Base-by-base conservation (phyloP, 2,113 vertebrate genomes). In the Esox niger region DNA sequence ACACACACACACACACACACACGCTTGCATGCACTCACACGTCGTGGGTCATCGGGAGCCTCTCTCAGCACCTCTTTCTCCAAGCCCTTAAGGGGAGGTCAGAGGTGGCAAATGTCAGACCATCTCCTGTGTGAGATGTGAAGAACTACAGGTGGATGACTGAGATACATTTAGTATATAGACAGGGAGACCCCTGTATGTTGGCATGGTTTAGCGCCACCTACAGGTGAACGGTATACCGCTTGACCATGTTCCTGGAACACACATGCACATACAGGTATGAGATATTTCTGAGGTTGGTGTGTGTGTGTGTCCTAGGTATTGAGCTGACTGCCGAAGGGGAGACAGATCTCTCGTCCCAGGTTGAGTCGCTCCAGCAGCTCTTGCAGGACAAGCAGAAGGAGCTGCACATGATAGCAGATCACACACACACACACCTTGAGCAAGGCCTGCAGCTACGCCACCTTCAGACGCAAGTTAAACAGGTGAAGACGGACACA, bases 351-450 rank as follows among this genome's bases (percentile, higher is more conserved):
- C 79, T 87, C 4, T 69, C 83, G 4, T 65, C 84, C 13, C 84
- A 87, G 82, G 84, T 88, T 66, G 88, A 89, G 63, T 87, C 86
- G 80, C 71, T 88, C 60, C 87, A 87, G 75, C 82, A 2, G 77
- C 84, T 82, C 74, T 79, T 88, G 38, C 84, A 86, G 87, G 88
- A 89, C 71, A 87, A 84, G 70, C 88, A 89, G 77, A 87, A 86
- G 69, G 88, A 89, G 30, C 71, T 88, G 80, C 88, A 88, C 76
- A 87, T 87, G 77, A 86, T 87, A 4, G 87, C 86, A 2, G 88
- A 89, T 70, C 87, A 87, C 76, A 82, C 84, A 10, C 88, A 89
- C 82, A 87, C 88, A 62, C 84, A 86, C 69, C 77, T 89, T 66
- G 88, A 89, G 69, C 88, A 89, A 62, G 85, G 84, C 74, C 83